Conservation (phyloP, 2,797 vertebrate genomes). For the Apogon hyalosoma region DNA sequence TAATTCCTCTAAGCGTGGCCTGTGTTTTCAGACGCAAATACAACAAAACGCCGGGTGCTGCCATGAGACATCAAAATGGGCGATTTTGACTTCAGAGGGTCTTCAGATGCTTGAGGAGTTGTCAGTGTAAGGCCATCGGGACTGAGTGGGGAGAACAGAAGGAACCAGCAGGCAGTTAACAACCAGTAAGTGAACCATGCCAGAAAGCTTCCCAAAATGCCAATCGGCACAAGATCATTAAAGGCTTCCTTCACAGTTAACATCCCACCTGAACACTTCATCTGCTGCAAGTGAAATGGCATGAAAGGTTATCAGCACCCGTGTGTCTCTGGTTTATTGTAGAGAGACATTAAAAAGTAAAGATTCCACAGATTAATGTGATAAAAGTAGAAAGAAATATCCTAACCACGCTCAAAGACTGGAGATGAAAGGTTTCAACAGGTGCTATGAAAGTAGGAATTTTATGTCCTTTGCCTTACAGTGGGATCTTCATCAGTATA, state of each 20-base stretch:
- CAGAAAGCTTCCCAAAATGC: conserved; percentile 78
- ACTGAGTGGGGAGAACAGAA: conserved; percentile 81
- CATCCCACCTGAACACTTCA: conserved; percentile 69
- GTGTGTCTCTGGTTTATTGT: conserved; percentile 25
- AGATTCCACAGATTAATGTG: conserved; percentile 23
- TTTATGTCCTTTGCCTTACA: conserved; percentile 44
- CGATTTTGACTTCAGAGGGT: conserved; percentile 84
- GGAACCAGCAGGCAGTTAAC: conserved; percentile 82
- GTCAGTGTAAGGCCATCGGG: conserved; percentile 77
- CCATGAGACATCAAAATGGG: conserved; percentile 80
- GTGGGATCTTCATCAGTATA: conserved; percentile 66
- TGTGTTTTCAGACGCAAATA: conserved; percentile 80
- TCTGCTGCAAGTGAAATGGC: conserved; percentile 54
- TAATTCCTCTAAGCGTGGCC: conserved; percentile 76
- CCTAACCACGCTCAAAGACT: conserved; percentile 9
- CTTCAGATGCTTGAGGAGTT: conserved; percentile 80
- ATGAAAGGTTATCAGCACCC: conserved; percentile 58
- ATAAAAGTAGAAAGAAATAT: conserved; percentile 21
- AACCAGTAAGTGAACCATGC: conserved; percentile 75
- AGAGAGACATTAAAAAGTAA: conserved; percentile 6
- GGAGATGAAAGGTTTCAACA: conserved; percentile 64
- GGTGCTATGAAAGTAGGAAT: conserved; percentile 63
- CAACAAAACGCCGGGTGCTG: conserved; percentile 77
- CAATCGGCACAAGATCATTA: conserved; percentile 73
- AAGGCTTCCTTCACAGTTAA: conserved; percentile 58